Percentiles rank a stretch among this genome's conserved stretches.
These are phyloP conservation scores for Lepidostoma basale DNA, from an alignment of 1,140 invertebrate genomes.

Conservation along the genomic window DNA sequence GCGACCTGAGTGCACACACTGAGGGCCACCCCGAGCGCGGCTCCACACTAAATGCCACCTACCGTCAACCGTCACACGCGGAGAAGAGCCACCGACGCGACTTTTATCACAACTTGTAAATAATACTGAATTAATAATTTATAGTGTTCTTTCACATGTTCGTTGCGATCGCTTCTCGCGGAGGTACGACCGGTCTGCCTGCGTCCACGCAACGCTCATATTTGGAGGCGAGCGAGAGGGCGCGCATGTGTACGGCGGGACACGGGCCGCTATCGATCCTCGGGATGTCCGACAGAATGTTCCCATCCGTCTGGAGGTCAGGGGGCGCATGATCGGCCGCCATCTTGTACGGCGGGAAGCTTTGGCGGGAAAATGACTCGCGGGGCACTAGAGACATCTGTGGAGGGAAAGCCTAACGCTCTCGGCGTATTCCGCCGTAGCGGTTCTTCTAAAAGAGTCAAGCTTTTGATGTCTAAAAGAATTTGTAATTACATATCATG, in stretches of 20 bases:
- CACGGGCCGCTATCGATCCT: constrained; percentile 21
- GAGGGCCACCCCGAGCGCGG: not conserved
- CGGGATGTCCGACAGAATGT: not conserved
- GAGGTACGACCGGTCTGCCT: constrained; percentile 29
- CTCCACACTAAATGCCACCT: no score
- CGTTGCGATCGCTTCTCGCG: constrained; percentile 22
- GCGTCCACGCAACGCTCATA: constrained; percentile 28
- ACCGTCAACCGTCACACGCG: no score
- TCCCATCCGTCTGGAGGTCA: constrained; percentile 17
- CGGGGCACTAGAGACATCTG: constrained; percentile 3
- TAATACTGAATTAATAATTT: constrained; percentile 19
- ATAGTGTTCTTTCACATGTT: constrained; percentile 19
- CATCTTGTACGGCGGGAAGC: constrained; percentile 22
- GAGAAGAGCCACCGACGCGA: not conserved
- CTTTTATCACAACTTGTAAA: not conserved
- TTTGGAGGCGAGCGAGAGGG: constrained; percentile 30
- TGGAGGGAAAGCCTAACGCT: not conserved
- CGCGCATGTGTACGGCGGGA: constrained; percentile 32
- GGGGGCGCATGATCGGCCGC: constrained; percentile 21
- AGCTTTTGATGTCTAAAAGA: no score
- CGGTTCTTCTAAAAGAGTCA: no score
- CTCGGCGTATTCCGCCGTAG: no score
- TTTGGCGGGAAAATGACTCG: constrained; percentile 23
- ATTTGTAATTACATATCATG: no score
- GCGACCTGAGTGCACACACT: constrained; percentile 1